Percentiles rank a stretch among this genome's conserved stretches.
phyloP scores from a whole-genome alignment of 35 echinoderm and acorn worm genomes.

The Acanthaster planci region DNA sequence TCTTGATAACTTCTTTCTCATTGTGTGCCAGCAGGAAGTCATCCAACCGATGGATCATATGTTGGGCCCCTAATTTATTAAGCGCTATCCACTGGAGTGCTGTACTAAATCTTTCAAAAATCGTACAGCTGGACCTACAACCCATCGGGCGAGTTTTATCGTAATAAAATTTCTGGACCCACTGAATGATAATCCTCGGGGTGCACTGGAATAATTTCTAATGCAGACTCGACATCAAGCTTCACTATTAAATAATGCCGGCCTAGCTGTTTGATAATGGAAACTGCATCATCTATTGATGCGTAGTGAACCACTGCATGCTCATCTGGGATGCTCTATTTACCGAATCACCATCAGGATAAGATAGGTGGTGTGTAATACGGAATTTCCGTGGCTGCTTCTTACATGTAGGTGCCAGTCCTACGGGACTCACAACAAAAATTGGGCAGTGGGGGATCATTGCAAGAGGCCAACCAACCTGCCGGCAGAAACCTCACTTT shows the following conservation, averaged over 20 bases:
- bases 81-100: neutral
- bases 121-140: neutral
- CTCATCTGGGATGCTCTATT: neutral
- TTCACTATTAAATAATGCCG: neutral
- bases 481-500: neutral
- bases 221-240: neutral
- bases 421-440: neutral
- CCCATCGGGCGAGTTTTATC: conserved; percentile 8
- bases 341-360: neutral
- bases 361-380: neutral
- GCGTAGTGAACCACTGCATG: neutral
- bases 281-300: neutral
- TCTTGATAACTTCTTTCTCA: neutral
- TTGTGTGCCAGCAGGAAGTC: neutral
- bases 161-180: neutral
- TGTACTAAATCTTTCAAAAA: neutral
- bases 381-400: neutral
- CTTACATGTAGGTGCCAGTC: neutral
- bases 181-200: neutral
- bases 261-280: neutral
- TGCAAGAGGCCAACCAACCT: neutral
- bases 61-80: neutral
- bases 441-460: neutral
- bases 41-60: neutral
- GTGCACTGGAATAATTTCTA: neutral